These are phyloP conservation scores for Synanthedon andrenaeformis DNA, from an alignment of 2,888 invertebrate genomes.

Conservation along the genomic window DNA sequence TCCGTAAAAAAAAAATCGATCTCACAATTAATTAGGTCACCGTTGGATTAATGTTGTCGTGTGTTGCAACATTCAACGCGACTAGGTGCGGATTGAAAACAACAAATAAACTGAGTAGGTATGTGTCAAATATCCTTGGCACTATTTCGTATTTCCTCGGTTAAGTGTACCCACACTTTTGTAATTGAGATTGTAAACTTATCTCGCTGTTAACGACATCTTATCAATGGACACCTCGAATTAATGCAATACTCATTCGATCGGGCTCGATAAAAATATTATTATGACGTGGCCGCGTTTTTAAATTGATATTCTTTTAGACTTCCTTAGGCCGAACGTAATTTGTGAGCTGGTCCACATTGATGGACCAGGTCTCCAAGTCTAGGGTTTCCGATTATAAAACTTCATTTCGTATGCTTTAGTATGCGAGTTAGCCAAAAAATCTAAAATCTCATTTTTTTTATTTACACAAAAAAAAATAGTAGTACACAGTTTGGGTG, in stretches of 20 bases:
- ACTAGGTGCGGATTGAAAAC: conserved; percentile 30
- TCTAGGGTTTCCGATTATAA: no score
- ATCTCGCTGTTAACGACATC: conserved; percentile 43
- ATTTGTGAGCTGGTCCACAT: no score
- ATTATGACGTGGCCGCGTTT: no score
- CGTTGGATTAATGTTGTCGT: conserved; percentile 5
- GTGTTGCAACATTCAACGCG: conserved; percentile 53
- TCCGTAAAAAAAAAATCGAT: conserved; percentile 1
- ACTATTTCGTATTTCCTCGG: conserved; percentile 63
- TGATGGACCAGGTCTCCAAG: no score
- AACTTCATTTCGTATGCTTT: no score
- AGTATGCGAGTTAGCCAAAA: no score
- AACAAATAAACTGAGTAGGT: conserved; percentile 49
- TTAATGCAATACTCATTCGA: conserved; percentile 42
- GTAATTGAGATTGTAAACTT: conserved; percentile 54
- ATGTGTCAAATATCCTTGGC: conserved; percentile 54
- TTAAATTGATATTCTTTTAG: no score
- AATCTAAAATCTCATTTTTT: no score
- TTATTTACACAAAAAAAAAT: no score
- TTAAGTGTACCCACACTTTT: conserved; percentile 27
- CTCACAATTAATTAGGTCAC: background rate
- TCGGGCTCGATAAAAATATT: conserved; percentile 2
- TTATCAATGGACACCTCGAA: conserved; percentile 39
- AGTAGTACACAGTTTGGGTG: no score
- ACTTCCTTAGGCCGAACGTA: no score